Conservation (phyloP, 2,797 vertebrate genomes). For the Pitangus sulphuratus region DNA sequence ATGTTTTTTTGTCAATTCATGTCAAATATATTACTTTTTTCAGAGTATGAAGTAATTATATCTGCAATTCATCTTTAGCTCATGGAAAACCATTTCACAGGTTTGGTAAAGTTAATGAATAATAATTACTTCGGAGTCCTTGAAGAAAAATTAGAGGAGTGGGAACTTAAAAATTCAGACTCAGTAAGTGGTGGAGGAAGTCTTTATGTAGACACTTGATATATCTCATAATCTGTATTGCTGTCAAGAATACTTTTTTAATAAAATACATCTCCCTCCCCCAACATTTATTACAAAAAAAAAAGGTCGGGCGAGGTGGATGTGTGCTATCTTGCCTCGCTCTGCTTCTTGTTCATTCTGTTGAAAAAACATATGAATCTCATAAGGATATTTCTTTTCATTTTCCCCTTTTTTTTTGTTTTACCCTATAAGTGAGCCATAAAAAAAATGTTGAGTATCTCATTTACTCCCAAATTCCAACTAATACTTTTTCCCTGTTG, state of each 20-base stretch:
- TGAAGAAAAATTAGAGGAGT: background rate
- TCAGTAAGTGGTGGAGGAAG: background rate
- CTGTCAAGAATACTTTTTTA: background rate
- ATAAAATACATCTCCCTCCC: background rate
- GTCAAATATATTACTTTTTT: background rate
- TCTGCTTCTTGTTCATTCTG: background rate
- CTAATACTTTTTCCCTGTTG: background rate
- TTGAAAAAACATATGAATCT: background rate
- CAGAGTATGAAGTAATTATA: background rate
- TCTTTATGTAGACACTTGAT: background rate
- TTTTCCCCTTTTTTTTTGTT: accelerated
- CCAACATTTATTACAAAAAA: background rate
- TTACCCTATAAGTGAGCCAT: background rate
- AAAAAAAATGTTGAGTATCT: background rate
- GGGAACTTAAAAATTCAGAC: background rate
- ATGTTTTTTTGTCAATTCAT: background rate
- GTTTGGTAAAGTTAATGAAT: background rate
- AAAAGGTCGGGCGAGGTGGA: accelerated
- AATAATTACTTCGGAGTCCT: background rate
- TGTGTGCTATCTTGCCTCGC: background rate
- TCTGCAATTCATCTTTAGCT: background rate
- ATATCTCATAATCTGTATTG: background rate
- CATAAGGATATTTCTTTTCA: background rate
- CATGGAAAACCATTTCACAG: background rate
- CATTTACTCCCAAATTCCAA: background rate